A percentile compares a stretch with the other conserved stretches of the same genome.
Evolutionary conservation across 2,113 vertebrate genomes (phyloP).

Genomic region (Gymnocephalus cernua): DNA sequence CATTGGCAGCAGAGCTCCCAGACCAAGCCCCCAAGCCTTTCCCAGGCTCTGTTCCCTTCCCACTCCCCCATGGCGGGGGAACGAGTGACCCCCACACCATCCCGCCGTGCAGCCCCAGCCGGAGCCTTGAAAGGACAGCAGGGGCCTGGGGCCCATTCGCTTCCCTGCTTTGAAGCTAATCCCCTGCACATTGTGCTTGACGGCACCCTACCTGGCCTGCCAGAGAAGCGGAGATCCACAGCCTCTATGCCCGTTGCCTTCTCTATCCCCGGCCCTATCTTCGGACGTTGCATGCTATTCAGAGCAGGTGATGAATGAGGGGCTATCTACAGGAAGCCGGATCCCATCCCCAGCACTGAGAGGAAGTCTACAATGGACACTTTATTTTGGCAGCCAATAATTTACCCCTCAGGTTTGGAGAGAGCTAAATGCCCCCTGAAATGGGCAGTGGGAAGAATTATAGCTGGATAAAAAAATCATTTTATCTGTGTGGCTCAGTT

Average conservation of each 20-base stretch:
- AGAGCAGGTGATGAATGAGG: slow-evolving; percentile 96
- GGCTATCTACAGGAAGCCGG: slow-evolving; percentile 90
- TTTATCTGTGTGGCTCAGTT: slow-evolving; percentile 26
- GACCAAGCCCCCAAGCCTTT: slow-evolving; percentile 88
- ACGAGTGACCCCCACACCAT: slow-evolving; percentile 83
- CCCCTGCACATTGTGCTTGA: slow-evolving; percentile 93
- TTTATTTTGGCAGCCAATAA: slow-evolving; percentile 88
- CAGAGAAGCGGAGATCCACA: slow-evolving; percentile 70
- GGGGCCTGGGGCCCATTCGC: slow-evolving; percentile 87
- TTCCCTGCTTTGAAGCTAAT: slow-evolving; percentile 97
- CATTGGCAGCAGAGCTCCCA: slow-evolving; percentile 55
- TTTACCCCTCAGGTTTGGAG: slow-evolving; percentile 89
- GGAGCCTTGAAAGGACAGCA: slow-evolving; percentile 89
- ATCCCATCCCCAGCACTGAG: slow-evolving; percentile 82
- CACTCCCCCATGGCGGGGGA: slow-evolving; percentile 89
- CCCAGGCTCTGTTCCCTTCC: slow-evolving; percentile 90
- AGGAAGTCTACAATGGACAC: slow-evolving; percentile 91
- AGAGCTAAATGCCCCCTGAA: slow-evolving; percentile 66
- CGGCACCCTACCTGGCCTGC: slow-evolving; percentile 99
- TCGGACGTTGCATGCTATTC: slow-evolving; percentile 84
- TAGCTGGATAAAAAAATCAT: slow-evolving; percentile 45
- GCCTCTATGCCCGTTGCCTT: slow-evolving; percentile 55
- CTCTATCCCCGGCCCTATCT: slow-evolving; percentile 50
- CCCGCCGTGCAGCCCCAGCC: slow-evolving; percentile 85
- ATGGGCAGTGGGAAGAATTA: slow-evolving; percentile 24